Base-by-base conservation (phyloP, 2,113 vertebrate genomes). In the Galeopterus variegatus region DNA sequence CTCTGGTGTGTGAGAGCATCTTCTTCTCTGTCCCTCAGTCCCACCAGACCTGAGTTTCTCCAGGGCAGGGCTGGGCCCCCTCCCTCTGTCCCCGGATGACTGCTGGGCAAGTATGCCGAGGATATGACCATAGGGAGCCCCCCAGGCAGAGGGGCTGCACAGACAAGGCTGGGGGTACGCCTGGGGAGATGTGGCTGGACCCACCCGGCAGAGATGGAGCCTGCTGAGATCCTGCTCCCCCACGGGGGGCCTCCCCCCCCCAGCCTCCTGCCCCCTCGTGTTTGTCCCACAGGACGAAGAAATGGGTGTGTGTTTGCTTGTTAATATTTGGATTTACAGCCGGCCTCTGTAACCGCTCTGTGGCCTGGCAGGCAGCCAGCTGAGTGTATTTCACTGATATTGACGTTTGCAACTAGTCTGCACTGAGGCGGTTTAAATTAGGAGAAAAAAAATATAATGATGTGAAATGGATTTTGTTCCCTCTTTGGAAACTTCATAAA, bases 321-420 rank as follows among this genome's bases (percentile, higher is more conserved):
- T 96, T 96, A 88, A 67, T 14, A 8, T 54, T 14, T 56, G 94
- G 77, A 83, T 94, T 95, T 89, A 93, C 82, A 70, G 92, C 56
- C 13, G 33, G 96, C 84, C 85, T 88, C 62, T 17, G 96, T 33
- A 28, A 48, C 92, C 0, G 7, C 65, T 33, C 93, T 3, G 41
- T 82, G 93, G 82, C 90, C 97, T 96, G 98, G 97, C 93, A 0
- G 31, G 77, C n/a, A 2, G 95, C 97, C 97, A 93, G 95, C 81
- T 0, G 45, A 41, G 90, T 60, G 36, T 87, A 60, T 92, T 70
- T 97, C 93, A 93, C 89, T 2, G 64, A 75, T 90, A 95, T 10
- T 84, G 95, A 90, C 62, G 41, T 91, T 81, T 70, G 91, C 80
- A 70, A 79, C 94, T n/a, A 67, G 87, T 54, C 84, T 64, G 88